A percentile compares a stretch with the other conserved stretches of the same genome.
Evolutionary conservation across 2,888 invertebrate species (phyloP).

Genomic region (Eupeodes luniger): DNA sequence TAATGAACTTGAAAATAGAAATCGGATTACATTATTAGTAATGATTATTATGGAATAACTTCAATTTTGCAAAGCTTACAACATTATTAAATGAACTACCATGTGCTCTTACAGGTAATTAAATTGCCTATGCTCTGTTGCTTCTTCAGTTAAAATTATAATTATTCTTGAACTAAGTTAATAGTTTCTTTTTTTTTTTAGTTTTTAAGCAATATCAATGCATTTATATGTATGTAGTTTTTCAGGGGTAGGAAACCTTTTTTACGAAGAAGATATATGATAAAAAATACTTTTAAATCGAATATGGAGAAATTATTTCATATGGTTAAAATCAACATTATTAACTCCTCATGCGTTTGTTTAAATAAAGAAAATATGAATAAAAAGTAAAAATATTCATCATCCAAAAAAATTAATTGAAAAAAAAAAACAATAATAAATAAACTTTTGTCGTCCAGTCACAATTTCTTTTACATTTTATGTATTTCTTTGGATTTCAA

Average conservation of each 20-base stretch:
- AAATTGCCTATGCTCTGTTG: constrained; percentile 34
- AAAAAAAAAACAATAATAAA: background rate
- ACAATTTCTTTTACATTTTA: background rate
- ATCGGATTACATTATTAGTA: background rate
- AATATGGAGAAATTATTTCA: too few species aligned
- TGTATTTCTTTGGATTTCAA: background rate
- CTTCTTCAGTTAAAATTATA: constrained; percentile 19
- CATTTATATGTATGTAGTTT: background rate
- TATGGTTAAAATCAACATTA: background rate
- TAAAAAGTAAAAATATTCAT: background rate
- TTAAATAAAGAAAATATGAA: too few species aligned
- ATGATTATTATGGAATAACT: background rate
- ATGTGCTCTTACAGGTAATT: constrained; percentile 15
- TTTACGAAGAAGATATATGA: background rate
- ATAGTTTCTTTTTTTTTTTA: constrained; percentile 15
- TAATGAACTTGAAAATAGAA: constrained; percentile 43
- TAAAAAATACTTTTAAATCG: background rate
- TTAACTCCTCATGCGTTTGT: background rate
- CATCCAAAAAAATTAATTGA: too few species aligned
- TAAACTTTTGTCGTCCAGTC: background rate
- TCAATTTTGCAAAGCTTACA: background rate
- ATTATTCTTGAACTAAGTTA: background rate
- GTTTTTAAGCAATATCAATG: constrained; percentile 19
- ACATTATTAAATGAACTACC: background rate
- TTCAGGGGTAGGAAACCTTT: constrained; percentile 1